Conservation (phyloP, 2,797 vertebrate genomes). For the Eospalax fontanierii region DNA sequence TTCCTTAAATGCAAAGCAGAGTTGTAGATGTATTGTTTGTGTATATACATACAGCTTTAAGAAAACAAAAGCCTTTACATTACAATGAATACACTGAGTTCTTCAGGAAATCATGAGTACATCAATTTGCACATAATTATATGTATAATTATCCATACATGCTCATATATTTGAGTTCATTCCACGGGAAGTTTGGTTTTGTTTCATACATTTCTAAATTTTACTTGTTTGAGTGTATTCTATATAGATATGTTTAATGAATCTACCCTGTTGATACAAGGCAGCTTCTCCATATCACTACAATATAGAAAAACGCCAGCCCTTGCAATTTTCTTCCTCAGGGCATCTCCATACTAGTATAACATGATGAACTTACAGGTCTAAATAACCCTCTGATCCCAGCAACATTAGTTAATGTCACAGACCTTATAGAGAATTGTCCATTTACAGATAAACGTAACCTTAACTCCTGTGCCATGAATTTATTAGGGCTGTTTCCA, state of each 20-base stretch:
- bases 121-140: not conserved
- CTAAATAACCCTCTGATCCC: constrained; percentile 50
- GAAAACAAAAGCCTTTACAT: not conserved
- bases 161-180: constrained; percentile 31
- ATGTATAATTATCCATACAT: not conserved
- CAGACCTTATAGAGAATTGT: not conserved
- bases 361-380: constrained; percentile 30
- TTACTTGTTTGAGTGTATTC: constrained; percentile 37
- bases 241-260: constrained; percentile 41
- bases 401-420: constrained; percentile 56
- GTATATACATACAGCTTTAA: constrained; percentile 31
- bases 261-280: constrained; percentile 13
- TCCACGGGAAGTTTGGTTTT: constrained; percentile 41
- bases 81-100: constrained; percentile 34
- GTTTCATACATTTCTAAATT: constrained; percentile 51
- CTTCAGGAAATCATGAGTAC: constrained; percentile 34
- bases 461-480: not conserved
- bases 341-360: constrained; percentile 25
- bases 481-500: constrained; percentile 40
- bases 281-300: constrained; percentile 12
- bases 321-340: constrained; percentile 45
- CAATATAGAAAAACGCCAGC: constrained; percentile 3
- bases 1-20: constrained; percentile 51
- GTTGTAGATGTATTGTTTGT: not conserved
- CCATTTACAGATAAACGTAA: constrained; percentile 30